These are phyloP conservation scores for Tympanuchus pallidicinctus DNA, from an alignment of 2,113 vertebrate genomes.

Conservation along the genomic window DNA sequence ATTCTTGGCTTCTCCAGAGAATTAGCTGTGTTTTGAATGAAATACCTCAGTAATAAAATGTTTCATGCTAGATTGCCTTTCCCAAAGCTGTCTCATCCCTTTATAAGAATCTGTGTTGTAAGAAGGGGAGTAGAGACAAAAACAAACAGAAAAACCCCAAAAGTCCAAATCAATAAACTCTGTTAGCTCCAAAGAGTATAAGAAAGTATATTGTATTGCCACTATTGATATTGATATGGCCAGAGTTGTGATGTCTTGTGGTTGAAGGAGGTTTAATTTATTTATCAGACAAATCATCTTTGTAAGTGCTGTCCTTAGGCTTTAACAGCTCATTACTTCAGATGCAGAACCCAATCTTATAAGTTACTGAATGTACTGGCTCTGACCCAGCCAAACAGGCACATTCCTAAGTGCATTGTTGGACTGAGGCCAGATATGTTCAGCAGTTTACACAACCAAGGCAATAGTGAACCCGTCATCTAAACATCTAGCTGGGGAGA, in stretches of 20 bases:
- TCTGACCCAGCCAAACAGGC: conserved; percentile 27
- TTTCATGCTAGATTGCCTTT: neutral
- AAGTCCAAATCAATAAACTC: neutral
- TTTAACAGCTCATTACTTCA: conserved; percentile 30
- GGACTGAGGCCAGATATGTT: conserved; percentile 47
- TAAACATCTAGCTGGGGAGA: neutral
- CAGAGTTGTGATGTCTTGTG: neutral
- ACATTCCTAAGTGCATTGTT: conserved; percentile 48
- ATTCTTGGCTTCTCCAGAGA: neutral
- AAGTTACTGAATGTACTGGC: conserved; percentile 39
- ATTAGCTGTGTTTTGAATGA: neutral
- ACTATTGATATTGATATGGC: neutral
- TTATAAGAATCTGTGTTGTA: neutral
- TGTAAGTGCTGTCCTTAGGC: neutral
- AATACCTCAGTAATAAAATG: neutral
- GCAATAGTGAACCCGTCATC: conserved; percentile 29
- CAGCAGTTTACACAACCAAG: neutral
- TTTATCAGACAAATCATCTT: conserved; percentile 31
- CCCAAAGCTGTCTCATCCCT: neutral
- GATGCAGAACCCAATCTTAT: neutral
- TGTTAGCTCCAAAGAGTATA: neutral
- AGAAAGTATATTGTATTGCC: neutral
- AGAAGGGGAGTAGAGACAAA: neutral
- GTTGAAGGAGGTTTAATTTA: neutral
- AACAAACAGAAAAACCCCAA: neutral